Evolutionary conservation across 2,113 vertebrate genomes (phyloP).

Genomic region (Chamaetylas fuelleborni): DNA sequence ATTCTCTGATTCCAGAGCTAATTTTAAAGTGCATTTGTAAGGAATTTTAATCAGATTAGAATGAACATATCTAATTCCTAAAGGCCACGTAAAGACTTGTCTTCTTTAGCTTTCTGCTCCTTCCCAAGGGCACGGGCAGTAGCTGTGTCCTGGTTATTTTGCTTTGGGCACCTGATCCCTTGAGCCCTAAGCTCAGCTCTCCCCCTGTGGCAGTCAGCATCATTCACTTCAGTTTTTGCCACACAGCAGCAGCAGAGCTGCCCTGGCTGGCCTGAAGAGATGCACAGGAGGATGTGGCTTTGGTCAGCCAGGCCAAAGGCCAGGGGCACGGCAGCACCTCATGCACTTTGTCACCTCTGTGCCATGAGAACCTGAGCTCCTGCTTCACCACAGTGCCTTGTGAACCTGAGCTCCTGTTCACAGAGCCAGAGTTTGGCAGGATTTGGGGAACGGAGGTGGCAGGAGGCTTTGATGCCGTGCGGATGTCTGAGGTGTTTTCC

Average conservation of each 20-base stretch:
- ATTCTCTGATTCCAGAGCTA: neutral
- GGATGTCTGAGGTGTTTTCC: neutral
- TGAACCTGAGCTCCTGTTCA: neutral
- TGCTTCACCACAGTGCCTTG: neutral
- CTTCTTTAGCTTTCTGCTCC: neutral
- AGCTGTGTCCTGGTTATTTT: neutral
- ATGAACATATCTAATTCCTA: neutral
- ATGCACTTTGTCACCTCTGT: rapidly evolving
- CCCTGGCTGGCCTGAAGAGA: neutral
- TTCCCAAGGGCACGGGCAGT: neutral
- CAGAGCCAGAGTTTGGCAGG: neutral
- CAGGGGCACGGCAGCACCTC: neutral
- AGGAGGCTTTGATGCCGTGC: neutral
- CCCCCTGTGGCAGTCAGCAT: neutral
- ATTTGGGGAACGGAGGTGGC: neutral
- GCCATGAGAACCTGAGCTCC: neutral
- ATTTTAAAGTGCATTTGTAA: neutral
- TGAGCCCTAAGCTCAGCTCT: neutral
- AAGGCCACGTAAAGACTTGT: neutral
- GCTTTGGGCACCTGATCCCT: neutral
- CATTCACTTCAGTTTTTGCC: neutral
- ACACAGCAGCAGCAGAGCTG: neutral
- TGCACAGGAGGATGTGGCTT: rapidly evolving
- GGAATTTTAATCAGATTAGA: conserved; percentile 13
- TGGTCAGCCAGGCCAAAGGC: neutral